A percentile compares a stretch with the other conserved stretches of the same genome.
These are phyloP conservation scores for Sebastes nivosus DNA, from an alignment of 2,797 vertebrate genomes.

Conservation along the genomic window DNA sequence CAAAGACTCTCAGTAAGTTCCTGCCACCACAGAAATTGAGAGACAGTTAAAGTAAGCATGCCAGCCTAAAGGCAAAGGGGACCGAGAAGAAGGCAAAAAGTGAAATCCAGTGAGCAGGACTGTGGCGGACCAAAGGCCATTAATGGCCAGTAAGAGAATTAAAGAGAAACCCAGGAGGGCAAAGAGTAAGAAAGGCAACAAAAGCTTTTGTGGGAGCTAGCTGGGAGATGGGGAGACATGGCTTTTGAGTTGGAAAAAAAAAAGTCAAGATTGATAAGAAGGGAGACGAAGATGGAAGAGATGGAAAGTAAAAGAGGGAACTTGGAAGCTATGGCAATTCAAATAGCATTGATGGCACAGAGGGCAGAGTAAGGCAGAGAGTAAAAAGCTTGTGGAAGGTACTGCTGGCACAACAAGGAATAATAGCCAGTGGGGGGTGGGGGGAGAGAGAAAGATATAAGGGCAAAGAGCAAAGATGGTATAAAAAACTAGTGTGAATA, in stretches of 20 bases:
- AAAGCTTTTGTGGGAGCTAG: slow-evolving; percentile 7
- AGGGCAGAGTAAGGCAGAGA: slow-evolving; percentile 16
- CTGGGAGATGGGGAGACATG: slow-evolving; percentile 5
- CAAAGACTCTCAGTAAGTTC: slow-evolving; percentile 45
- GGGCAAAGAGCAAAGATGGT: slow-evolving; percentile 30
- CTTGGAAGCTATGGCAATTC: slow-evolving; percentile 18
- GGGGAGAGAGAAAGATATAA: slow-evolving; percentile 7
- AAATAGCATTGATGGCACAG: background rate
- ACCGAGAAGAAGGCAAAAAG: slow-evolving; percentile 27
- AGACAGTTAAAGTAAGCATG: slow-evolving; percentile 36
- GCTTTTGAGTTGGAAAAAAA: slow-evolving; percentile 14
- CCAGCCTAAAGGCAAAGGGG: slow-evolving; percentile 22
- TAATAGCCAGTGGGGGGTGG: slow-evolving; percentile 9
- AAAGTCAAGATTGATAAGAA: slow-evolving; percentile 18
- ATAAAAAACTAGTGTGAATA: slow-evolving; percentile 33
- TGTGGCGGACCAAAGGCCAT: slow-evolving; percentile 17
- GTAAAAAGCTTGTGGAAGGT: slow-evolving; percentile 21
- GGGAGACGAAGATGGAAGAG: background rate
- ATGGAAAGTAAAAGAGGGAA: slow-evolving; percentile 15
- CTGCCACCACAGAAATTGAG: slow-evolving; percentile 34
- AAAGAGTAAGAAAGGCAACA: slow-evolving; percentile 30
- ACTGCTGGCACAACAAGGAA: slow-evolving; percentile 18
- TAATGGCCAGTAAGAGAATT: slow-evolving; percentile 34
- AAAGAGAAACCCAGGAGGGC: slow-evolving; percentile 24
- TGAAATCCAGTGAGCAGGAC: slow-evolving; percentile 22